Percentiles rank a stretch among this genome's conserved stretches.
Evolutionary conservation across 2,113 vertebrate species (phyloP).

Genomic region (Phaethornis superciliosus): DNA sequence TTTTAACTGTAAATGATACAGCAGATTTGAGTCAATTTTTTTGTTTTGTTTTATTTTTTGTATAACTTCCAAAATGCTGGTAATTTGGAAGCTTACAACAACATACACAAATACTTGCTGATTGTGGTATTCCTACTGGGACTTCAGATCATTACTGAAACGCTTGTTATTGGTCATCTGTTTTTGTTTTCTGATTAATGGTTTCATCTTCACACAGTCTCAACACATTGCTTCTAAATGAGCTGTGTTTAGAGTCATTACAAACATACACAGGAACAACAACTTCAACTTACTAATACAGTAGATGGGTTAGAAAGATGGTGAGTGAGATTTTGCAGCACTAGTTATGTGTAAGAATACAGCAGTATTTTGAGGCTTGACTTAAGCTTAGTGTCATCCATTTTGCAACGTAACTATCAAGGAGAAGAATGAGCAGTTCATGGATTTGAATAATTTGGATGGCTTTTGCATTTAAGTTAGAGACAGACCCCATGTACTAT

Average conservation of each 20-base stretch:
- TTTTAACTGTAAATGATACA: not conserved
- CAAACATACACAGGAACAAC: not conserved
- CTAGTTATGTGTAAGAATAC: not conserved
- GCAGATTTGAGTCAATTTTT: not conserved
- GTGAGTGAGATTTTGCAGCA: not conserved
- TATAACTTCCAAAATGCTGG: not conserved
- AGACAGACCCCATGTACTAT: not conserved
- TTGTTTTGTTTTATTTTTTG: not conserved
- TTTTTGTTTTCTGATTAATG: not conserved
- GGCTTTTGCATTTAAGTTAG: not conserved
- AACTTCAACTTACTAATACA: not conserved
- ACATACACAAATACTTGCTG: not conserved
- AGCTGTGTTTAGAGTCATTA: not conserved
- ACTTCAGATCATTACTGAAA: not conserved
- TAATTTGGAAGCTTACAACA: not conserved
- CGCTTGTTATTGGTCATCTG: not conserved
- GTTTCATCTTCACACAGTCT: not conserved
- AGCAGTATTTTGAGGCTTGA: not conserved
- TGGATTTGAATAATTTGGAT: not conserved
- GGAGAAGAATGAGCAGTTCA: not conserved
- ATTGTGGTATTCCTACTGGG: not conserved
- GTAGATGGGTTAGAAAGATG: not conserved
- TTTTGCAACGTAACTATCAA: not conserved
- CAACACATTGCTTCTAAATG: not conserved
- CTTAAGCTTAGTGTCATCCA: not conserved